Percentiles rank a stretch among this genome's conserved stretches.
Evolutionary conservation across 2,888 invertebrate species (phyloP).

Genomic region (Actias luna): DNA sequence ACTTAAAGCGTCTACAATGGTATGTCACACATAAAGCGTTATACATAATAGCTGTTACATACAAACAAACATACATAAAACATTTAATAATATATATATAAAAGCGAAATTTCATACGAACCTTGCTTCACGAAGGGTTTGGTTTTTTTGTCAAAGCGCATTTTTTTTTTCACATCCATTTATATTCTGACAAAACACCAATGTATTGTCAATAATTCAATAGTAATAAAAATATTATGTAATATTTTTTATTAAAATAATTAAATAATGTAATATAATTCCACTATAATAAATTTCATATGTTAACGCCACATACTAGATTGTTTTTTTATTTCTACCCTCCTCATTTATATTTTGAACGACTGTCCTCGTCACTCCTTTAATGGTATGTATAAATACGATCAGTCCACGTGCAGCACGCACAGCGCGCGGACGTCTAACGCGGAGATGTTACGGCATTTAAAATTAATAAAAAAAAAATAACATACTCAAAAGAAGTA

Average conservation of each 20-base stretch:
- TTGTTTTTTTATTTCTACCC: too few species aligned
- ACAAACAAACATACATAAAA: conserved; percentile 26
- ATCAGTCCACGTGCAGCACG: too few species aligned
- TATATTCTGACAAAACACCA: conserved; percentile 7
- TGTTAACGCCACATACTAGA: too few species aligned
- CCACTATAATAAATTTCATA: too few species aligned
- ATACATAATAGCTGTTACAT: conserved; percentile 52
- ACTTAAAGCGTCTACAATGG: conserved; percentile 21
- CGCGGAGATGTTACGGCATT: too few species aligned
- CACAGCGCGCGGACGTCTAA: too few species aligned
- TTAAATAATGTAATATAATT: neutral
- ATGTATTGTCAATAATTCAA: neutral
- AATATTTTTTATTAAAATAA: neutral
- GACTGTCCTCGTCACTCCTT: too few species aligned
- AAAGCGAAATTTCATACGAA: conserved; percentile 55
- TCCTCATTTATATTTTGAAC: too few species aligned
- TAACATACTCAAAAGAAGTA: too few species aligned
- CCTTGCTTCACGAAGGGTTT: conserved; percentile 65
- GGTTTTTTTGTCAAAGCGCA: conserved; percentile 27
- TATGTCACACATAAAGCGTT: conserved; percentile 38
- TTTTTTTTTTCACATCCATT: conserved; percentile 12
- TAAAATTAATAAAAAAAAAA: too few species aligned
- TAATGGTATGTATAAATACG: too few species aligned
- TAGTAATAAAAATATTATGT: neutral
- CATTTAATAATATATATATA: conserved; percentile 20